These are phyloP conservation scores for Amazona vittata DNA, from an alignment of 2,113 vertebrate species.

Conservation along the genomic window DNA sequence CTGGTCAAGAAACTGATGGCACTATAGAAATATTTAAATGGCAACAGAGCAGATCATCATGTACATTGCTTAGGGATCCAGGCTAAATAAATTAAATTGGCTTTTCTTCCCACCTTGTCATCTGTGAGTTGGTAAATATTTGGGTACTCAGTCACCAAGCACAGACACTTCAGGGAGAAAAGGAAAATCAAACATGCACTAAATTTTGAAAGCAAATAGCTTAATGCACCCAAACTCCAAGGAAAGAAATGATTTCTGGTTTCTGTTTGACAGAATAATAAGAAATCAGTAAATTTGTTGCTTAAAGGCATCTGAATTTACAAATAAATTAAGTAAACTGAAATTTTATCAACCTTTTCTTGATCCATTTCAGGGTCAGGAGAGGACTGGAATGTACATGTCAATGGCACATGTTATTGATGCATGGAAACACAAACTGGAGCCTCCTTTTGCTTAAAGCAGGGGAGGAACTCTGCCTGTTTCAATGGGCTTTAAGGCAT, in stretches of 20 bases:
- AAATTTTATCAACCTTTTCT: not conserved
- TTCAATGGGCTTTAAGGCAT: not conserved
- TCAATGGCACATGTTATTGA: not conserved
- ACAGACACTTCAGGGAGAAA: not conserved
- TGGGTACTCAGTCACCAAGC: not conserved
- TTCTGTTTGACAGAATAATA: not conserved
- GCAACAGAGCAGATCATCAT: not conserved
- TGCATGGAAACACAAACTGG: not conserved
- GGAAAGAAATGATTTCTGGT: not conserved
- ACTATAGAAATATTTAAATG: not conserved
- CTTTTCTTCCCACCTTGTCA: not conserved
- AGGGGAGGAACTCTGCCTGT: not conserved
- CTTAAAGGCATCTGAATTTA: not conserved
- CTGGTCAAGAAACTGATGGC: not conserved
- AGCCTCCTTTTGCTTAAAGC: not conserved
- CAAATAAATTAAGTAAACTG: not conserved
- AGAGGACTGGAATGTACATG: accelerated
- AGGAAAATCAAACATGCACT: not conserved
- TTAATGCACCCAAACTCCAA: not conserved
- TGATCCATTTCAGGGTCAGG: not conserved
- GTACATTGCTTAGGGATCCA: not conserved
- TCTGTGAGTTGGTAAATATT: not conserved
- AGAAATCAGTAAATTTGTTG: not conserved
- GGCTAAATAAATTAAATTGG: not conserved
- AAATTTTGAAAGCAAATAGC: not conserved